Evolutionary conservation across 2,113 vertebrate genomes (phyloP).

Genomic region (Gorilla gorilla): DNA sequence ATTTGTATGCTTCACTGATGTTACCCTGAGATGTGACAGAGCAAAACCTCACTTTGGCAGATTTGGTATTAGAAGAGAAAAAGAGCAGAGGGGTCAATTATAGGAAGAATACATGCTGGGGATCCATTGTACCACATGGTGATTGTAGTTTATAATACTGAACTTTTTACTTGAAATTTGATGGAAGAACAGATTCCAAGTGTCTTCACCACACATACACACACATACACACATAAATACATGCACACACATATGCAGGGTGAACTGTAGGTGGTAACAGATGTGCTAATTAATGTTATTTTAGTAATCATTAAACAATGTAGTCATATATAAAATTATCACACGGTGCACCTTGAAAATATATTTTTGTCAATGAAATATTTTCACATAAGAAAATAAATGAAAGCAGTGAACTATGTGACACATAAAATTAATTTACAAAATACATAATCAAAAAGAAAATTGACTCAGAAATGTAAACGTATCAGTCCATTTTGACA

Average conservation of each 20-base stretch:
- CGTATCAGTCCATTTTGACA: not conserved
- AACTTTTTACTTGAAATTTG: not conserved
- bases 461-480: not conserved
- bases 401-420: not conserved
- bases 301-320: too few species aligned
- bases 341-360: too few species aligned
- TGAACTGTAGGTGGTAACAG: not conserved
- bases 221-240: not conserved
- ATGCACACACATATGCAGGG: not conserved
- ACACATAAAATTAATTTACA: not conserved
- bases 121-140: not conserved
- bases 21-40: not conserved
- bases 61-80: not conserved
- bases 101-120: not conserved
- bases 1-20: not conserved
- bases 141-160: too few species aligned
- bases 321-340: not conserved
- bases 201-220: not conserved
- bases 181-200: not conserved
- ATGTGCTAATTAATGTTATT: not conserved
- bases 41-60: not conserved
- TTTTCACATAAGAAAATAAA: not conserved
- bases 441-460: not conserved
- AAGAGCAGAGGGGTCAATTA: not conserved
- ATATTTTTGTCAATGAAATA: too few species aligned